A percentile compares a stretch with the other conserved stretches of the same genome.
These are phyloP conservation scores for Archaeoteleia sp. DNA, from an alignment of 2,888 invertebrate species.

Conservation along the genomic window DNA sequence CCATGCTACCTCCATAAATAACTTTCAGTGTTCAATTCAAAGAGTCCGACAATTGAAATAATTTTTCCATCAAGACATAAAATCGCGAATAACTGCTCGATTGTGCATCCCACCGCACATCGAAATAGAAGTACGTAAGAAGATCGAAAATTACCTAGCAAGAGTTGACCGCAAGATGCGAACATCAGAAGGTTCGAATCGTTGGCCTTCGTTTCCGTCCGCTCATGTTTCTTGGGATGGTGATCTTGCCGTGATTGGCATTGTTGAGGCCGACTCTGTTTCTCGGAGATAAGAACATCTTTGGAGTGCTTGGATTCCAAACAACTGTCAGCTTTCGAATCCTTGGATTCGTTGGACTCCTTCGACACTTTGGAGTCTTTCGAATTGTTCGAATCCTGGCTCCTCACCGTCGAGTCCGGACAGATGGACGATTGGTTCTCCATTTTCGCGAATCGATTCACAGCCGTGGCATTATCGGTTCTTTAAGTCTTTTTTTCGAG, in stretches of 20 bases:
- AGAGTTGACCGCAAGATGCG: constrained; percentile 70
- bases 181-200: constrained; percentile 70
- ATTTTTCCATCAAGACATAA: too few relatives aligned
- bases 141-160: constrained; percentile 54
- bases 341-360: constrained; percentile 60
- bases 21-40: too few relatives aligned
- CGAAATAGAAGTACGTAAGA: too few relatives aligned
- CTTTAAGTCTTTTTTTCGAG: too few relatives aligned
- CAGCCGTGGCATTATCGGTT: too few relatives aligned
- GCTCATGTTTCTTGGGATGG: constrained; percentile 44
- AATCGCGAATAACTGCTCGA: too few relatives aligned
- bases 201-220: constrained; percentile 62
- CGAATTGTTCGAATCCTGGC: constrained; percentile 70
- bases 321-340: constrained; percentile 67
- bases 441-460: constrained; percentile 53
- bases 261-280: constrained; percentile 59
- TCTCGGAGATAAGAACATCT: constrained; percentile 68
- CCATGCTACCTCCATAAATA: too few relatives aligned
- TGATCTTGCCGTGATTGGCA: constrained; percentile 50
- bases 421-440: constrained; percentile 60
- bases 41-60: too few relatives aligned
- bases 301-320: constrained; percentile 70
- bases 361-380: constrained; percentile 64
- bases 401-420: constrained; percentile 70
- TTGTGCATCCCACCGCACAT: too few relatives aligned